Conservation (phyloP, 1,140 invertebrate species). For the Hetaerina americana region DNA sequence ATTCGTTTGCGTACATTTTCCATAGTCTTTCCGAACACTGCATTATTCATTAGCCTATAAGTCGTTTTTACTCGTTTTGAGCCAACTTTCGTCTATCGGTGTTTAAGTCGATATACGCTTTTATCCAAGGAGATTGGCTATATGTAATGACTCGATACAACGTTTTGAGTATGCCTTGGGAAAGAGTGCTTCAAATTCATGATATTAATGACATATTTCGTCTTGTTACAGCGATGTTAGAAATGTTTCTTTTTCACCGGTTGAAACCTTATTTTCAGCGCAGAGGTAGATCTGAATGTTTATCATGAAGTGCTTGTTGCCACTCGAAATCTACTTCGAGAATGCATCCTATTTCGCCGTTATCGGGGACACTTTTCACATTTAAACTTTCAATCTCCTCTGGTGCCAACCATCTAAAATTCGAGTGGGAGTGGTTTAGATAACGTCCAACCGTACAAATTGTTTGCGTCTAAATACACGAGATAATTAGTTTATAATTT, state of each 20-base stretch:
- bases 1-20: neutral
- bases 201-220: too few species aligned
- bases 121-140: neutral
- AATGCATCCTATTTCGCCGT: too few species aligned
- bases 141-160: too few species aligned
- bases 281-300: neutral
- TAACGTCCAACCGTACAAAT: conserved; percentile 18
- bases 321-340: neutral
- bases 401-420: neutral
- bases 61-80: too few species aligned
- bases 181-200: too few species aligned
- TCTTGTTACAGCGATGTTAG: too few species aligned
- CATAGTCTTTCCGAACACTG: neutral
- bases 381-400: conserved; percentile 11
- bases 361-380: too few species aligned
- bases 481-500: conserved; percentile 16
- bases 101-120: neutral
- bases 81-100: neutral
- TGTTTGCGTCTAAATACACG: conserved; percentile 8
- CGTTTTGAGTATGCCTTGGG: too few species aligned
- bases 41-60: neutral
- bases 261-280: too few species aligned
- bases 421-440: neutral
- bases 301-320: neutral
- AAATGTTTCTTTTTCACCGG: too few species aligned